phyloP scores from a whole-genome alignment of 2,797 vertebrate species.

The Merluccius polli region DNA sequence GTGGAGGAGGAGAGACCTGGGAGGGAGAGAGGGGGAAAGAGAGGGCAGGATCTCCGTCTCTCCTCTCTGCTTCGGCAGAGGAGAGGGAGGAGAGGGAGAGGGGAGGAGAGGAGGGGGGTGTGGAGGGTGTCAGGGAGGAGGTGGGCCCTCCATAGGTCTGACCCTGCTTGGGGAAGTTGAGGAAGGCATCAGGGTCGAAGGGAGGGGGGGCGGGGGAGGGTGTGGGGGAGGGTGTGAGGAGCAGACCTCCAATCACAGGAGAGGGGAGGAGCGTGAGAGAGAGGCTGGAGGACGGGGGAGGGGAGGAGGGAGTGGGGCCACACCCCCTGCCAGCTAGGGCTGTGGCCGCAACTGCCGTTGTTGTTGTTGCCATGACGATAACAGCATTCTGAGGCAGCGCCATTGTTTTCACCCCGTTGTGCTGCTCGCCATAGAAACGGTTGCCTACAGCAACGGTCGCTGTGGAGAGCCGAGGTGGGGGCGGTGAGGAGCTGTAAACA shows the following conservation, averaged over 20 bases:
- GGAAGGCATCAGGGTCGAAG: conserved; percentile 85
- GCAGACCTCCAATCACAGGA: conserved; percentile 66
- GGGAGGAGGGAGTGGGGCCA: conserved; percentile 42
- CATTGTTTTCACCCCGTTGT: conserved; percentile 53
- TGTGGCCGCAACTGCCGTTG: conserved; percentile 34
- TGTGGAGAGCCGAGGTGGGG: conserved; percentile 60
- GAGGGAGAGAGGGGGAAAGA: conserved; percentile 52
- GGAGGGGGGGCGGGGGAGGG: conserved; percentile 33
- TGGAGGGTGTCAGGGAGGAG: conserved; percentile 39
- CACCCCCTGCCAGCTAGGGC: neutral
- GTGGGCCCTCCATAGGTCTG: conserved; percentile 81
- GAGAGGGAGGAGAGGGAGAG: conserved; percentile 50
- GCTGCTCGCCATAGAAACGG: conserved; percentile 60
- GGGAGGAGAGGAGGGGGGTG: conserved; percentile 27
- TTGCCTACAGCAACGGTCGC: conserved; percentile 22
- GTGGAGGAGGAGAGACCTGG: conserved; percentile 28
- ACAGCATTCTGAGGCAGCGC: conserved; percentile 73
- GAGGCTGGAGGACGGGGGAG: conserved; percentile 52
- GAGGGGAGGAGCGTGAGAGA: conserved; percentile 77
- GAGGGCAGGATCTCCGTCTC: conserved; percentile 35
- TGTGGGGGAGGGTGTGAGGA: conserved; percentile 52
- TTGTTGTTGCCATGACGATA: conserved; percentile 71
- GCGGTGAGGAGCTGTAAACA: conserved; percentile 55
- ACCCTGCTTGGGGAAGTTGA: conserved; percentile 84
- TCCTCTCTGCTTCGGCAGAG: conserved; percentile 1